These are phyloP conservation scores for Thamnophis elegans DNA, from an alignment of 2,797 vertebrate species.

Conservation along the genomic window DNA sequence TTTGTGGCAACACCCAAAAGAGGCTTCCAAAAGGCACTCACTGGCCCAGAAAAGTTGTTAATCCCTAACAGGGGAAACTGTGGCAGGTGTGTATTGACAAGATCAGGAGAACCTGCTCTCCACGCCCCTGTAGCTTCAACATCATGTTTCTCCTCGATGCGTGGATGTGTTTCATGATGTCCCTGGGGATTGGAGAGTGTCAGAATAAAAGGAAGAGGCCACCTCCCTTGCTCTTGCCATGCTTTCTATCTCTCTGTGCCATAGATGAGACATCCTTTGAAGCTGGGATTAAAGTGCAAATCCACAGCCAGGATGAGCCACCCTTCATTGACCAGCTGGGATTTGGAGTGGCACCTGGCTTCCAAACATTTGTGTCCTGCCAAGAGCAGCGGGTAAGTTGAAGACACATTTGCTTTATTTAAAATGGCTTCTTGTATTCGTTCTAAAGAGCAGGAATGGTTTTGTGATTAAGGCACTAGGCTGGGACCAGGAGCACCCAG, in stretches of 20 bases:
- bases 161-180: not conserved
- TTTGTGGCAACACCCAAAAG: not conserved
- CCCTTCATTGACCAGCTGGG: conserved; percentile 98
- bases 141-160: not conserved
- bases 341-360: conserved; percentile 94
- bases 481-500: not conserved
- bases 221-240: not conserved
- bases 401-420: not conserved
- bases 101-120: not conserved
- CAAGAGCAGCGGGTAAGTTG: conserved; percentile 94
- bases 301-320: conserved; percentile 96
- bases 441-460: not conserved
- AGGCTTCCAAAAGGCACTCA: not conserved
- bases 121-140: not conserved
- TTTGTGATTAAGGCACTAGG: not conserved
- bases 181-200: not conserved
- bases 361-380: conserved; percentile 98
- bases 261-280: conserved; percentile 97
- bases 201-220: not conserved
- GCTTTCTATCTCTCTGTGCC: conserved; percentile 27
- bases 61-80: not conserved
- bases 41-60: not conserved
- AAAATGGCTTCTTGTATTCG: not conserved
- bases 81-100: not conserved
- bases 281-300: conserved; percentile 98